phyloP scores from a whole-genome alignment of 2,113 vertebrate species.

The Petromus typicus region DNA sequence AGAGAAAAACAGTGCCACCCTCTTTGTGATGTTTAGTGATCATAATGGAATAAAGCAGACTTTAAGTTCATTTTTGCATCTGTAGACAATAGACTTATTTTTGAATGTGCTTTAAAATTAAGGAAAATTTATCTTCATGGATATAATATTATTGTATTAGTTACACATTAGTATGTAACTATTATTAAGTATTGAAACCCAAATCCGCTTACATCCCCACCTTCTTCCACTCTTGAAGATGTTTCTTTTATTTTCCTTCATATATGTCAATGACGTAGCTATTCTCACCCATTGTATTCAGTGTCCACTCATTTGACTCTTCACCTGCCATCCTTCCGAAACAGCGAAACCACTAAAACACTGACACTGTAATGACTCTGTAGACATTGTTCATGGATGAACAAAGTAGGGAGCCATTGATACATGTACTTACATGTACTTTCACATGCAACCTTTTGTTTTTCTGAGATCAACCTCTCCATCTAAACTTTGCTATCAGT shows the following conservation, averaged over 20 bases:
- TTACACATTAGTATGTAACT: no score
- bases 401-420: neutral
- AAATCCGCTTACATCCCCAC: no score
- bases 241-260: neutral
- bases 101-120: slow-evolving; percentile 2
- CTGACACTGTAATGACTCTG: neutral
- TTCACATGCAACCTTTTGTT: neutral
- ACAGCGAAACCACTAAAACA: neutral
- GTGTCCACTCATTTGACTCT: neutral
- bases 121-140: neutral
- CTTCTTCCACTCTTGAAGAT: neutral
- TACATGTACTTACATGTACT: neutral
- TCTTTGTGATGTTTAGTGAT: neutral
- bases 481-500: neutral
- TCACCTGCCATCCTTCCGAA: neutral
- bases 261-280: no score
- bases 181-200: neutral
- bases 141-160: neutral
- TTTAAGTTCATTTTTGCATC: neutral
- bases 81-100: neutral
- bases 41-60: neutral
- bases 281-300: neutral
- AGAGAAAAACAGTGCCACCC: neutral
- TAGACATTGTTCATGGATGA: neutral
- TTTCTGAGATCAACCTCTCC: neutral